A percentile compares a stretch with the other conserved stretches of the same genome.
Conservation (phyloP, 2,888 invertebrate species). For the Linnaemya tessellans region DNA sequence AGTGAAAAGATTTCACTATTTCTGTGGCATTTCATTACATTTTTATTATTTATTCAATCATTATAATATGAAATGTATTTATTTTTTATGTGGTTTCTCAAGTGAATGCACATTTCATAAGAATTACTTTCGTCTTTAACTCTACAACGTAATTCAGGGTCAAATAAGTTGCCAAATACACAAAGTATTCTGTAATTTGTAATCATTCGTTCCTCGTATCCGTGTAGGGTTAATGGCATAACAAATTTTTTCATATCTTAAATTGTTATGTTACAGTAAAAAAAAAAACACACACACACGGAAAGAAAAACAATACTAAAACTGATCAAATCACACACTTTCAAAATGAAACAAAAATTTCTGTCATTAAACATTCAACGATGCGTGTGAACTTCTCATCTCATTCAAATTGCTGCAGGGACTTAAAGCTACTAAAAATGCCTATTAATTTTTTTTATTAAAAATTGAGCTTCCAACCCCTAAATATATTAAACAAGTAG, state of each 20-base stretch:
- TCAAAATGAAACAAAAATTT: slow-evolving; percentile 31
- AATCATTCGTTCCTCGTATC: not conserved
- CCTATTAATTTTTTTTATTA: slow-evolving; percentile 18
- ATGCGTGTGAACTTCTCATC: slow-evolving; percentile 68
- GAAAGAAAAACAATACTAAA: slow-evolving; percentile 21
- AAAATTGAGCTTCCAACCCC: slow-evolving; percentile 53
- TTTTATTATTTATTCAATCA: slow-evolving; percentile 5
- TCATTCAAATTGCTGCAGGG: slow-evolving; percentile 38
- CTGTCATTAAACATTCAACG: slow-evolving; percentile 59
- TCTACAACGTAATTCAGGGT: not conserved
- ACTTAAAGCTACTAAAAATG: slow-evolving; percentile 45
- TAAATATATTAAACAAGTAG: slow-evolving; percentile 16
- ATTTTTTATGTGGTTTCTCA: slow-evolving; percentile 58
- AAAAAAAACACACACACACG: no score
- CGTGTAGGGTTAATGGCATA: slow-evolving; percentile 44
- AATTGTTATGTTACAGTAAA: slow-evolving; percentile 26
- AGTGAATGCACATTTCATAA: slow-evolving; percentile 47
- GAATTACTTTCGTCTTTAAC: slow-evolving; percentile 30
- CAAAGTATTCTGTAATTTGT: not conserved
- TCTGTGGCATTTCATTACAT: not conserved
- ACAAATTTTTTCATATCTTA: not conserved
- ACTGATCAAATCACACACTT: slow-evolving; percentile 54
- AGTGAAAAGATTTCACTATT: slow-evolving; percentile 44
- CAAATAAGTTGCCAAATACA: not conserved
- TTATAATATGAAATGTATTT: slow-evolving; percentile 25